Base-by-base conservation (phyloP, 1,140 invertebrate species). In the Halotydeus destructor region DNA sequence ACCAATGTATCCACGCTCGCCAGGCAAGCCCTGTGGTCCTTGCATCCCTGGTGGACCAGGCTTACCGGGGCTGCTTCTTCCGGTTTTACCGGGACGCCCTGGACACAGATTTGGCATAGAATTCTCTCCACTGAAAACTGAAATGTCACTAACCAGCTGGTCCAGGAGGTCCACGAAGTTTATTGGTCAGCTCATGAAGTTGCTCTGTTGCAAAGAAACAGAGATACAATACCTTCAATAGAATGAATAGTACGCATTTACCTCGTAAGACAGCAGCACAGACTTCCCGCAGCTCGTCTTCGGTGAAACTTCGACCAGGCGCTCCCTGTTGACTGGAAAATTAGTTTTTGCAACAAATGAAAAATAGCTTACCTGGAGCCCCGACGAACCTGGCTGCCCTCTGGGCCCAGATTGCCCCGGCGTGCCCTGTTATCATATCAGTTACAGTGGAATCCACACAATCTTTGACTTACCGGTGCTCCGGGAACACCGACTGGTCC, bases 1-100 rank as follows among this genome's bases (percentile, higher is more conserved):
- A 14, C 76, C 76, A 3, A 68, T 62, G 47, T 72, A 73, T 14
- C 76, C 77, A 36, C 69, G 60, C 38, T 69, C 63, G 33, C 66
- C 67, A 37, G 59, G 65, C 32, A 63, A 50, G 16, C 68, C 68
- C 16, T 69, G 59, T 5, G 57, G 44, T 24, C 72, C 76, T 5
- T 19, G 6, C 12, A 22, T 12, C 8, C 71, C 71, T 70, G 64
- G 63, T 23, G 64, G 60, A 57, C 72, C 71, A 58, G 69, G 70
- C 28, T 55, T 54, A 47, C 72, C 72, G 39, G 69, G 67, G 38
- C 61, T 55, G 28, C 35, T 8, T 37, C 19, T 18, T 11, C 35
- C 35, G 22, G 35, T 5, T 6, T 11, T 11, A 11, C 72, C 72
- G 44, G 64, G 65, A 49, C 63, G 59, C 41, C 70, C 70, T 48